Conservation (phyloP, 2,797 vertebrate species). For the Danio kyathit region DNA sequence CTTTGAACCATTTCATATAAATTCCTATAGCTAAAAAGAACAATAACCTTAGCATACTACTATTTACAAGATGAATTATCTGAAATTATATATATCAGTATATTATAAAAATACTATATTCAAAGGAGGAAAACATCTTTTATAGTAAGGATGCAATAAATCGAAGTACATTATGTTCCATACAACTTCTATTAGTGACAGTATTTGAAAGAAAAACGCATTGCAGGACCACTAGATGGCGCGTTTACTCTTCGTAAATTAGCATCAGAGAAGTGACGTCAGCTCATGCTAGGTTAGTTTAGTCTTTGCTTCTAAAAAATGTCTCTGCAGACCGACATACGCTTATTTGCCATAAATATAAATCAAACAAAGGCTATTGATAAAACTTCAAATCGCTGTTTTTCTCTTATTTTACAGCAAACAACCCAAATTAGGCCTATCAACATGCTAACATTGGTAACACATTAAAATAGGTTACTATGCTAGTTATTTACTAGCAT, state of each 20-base stretch:
- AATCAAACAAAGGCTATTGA: conserved; percentile 3
- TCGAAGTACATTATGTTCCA: not conserved
- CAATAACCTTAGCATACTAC: not conserved
- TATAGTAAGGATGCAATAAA: not conserved
- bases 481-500: no score
- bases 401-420: not conserved
- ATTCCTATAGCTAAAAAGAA: not conserved
- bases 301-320: not conserved
- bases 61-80: no score
- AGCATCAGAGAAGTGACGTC: not conserved
- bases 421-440: not conserved
- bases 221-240: conserved; percentile 11
- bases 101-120: not conserved
- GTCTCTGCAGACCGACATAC: not conserved
- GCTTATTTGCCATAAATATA: not conserved
- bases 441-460: no score
- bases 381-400: not conserved
- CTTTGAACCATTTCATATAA: not conserved
- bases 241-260: not conserved
- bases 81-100: no score
- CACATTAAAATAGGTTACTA: no score
- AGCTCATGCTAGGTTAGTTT: not conserved
- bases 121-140: not conserved
- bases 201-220: not conserved
- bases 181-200: not conserved